Base-by-base conservation (phyloP, 2,888 invertebrate genomes). In the Doris montereyensis region DNA sequence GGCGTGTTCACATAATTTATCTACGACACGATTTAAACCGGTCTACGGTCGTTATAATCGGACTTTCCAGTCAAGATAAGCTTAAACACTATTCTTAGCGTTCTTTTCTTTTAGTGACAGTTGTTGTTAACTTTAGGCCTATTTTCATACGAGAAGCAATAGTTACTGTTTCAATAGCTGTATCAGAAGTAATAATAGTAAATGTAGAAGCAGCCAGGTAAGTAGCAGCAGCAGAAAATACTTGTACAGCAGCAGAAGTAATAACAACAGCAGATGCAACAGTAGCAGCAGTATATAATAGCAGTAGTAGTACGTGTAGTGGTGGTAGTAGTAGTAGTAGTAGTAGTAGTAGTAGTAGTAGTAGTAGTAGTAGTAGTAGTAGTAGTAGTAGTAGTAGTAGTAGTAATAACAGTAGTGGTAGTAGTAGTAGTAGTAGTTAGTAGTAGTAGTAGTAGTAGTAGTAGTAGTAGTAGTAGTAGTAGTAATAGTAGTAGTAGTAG, bases 381-480 rank as follows among this genome's bases (percentile, higher is more conserved):
- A 68, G 68, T 68, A 68, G 68, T 68, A 68, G 68, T 68, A 68
- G 68, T 68, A 68, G 68, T 68, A 68, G 68, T 68, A 68, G 68
- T 68, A 68, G 68, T 68, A 68, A 17, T 68, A 68, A 30, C 30
- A 68, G 68, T 68, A 68, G 68, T 68, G 30, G 68, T 68, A 68
- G n/a, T n/a, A n/a, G n/a, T n/a, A n/a, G n/a, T n/a, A n/a, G n/a
- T n/a, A n/a, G n/a, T n/a, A n/a, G n/a, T 24, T 68, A 68, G 68
- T 68, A 68, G 68, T 76, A 76, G 76, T 76, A 67, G 76, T 76
- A 76, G 76, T 76, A 76, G 76, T 76, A 76, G 76, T 76, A 76
- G 76, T 76, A 76, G 76, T 76, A 76, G 67, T 76, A 76, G 67
- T 76, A 76, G 76, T 76, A 76, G 76, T 76, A 76, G 76, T 76